Percentiles rank a stretch among this genome's conserved stretches.
These are phyloP conservation scores for Pachliopta kotzebuea DNA, from an alignment of 2,888 invertebrate genomes.

Conservation along the genomic window DNA sequence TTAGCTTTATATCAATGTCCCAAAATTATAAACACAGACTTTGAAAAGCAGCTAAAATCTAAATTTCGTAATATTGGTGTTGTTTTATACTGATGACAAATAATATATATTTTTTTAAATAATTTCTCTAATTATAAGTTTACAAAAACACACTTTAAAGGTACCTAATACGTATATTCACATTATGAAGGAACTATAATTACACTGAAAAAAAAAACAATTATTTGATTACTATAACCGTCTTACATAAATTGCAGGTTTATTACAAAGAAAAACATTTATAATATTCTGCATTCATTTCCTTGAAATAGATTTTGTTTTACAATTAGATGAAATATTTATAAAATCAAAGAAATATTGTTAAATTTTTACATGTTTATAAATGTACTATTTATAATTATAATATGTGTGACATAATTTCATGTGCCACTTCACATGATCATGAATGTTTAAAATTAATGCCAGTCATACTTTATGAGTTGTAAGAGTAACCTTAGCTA, in stretches of 20 bases:
- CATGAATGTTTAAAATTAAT: too few relatives aligned
- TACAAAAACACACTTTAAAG: background rate
- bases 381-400: background rate
- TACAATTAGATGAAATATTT: background rate
- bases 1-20: conserved; percentile 71
- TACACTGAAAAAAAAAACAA: too few relatives aligned
- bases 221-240: background rate
- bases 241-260: background rate
- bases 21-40: conserved; percentile 60
- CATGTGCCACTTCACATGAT: too few relatives aligned
- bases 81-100: conserved; percentile 53
- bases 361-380: too few relatives aligned
- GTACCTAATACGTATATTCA: background rate
- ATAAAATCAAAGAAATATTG: background rate
- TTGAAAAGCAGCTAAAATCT: conserved; percentile 64
- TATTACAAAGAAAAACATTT: background rate
- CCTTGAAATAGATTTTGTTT: background rate
- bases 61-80: conserved; percentile 71
- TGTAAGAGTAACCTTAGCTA: too few relatives aligned
- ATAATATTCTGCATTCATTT: background rate
- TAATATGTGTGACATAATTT: too few relatives aligned
- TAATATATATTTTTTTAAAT: background rate
- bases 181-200: conserved; percentile 1
- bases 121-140: background rate
- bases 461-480: too few relatives aligned